Conservation (phyloP, 2,797 vertebrate genomes). For the Girardinus metallicus region DNA sequence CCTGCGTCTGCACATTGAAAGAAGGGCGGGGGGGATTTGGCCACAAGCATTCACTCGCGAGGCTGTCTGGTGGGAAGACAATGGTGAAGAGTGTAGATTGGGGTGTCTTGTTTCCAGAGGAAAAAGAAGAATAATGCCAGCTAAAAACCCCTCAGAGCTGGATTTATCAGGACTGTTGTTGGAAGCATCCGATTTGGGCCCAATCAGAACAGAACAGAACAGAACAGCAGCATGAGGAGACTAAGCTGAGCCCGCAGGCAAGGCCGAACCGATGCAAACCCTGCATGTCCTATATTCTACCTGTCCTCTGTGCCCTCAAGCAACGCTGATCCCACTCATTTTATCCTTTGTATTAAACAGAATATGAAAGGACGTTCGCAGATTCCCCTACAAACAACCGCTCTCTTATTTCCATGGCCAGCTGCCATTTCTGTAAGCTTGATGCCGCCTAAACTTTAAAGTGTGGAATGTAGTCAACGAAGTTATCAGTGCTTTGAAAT, state of each 20-base stretch:
- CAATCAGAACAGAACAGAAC: constrained; percentile 50
- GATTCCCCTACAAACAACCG: constrained; percentile 13
- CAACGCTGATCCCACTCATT: constrained; percentile 22
- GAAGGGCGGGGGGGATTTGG: constrained; percentile 60
- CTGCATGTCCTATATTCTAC: constrained; percentile 62
- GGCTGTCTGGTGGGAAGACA: constrained; percentile 64
- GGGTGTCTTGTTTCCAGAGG: constrained; percentile 60
- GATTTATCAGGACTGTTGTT: constrained; percentile 67
- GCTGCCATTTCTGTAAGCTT: constrained; percentile 1
- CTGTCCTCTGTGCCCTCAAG: constrained; percentile 54
- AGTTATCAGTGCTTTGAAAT: not conserved
- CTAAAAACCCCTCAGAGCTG: constrained; percentile 68
- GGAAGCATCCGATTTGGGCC: constrained; percentile 69
- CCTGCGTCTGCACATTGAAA: constrained; percentile 53
- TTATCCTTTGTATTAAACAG: constrained; percentile 39
- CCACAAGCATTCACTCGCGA: constrained; percentile 53
- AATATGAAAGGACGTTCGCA: constrained; percentile 23
- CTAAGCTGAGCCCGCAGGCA: constrained; percentile 43
- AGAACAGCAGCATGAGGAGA: constrained; percentile 34
- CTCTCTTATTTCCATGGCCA: constrained; percentile 14
- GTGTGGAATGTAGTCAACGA: not conserved
- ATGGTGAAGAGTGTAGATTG: constrained; percentile 64
- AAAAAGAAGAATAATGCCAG: constrained; percentile 63
- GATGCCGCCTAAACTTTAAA: not conserved
- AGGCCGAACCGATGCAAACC: constrained; percentile 37